Evolutionary conservation across 1,140 invertebrate species (phyloP), one percentile per base, ranked within the genome.

Genomic region (Sycobia sp.): DNA sequence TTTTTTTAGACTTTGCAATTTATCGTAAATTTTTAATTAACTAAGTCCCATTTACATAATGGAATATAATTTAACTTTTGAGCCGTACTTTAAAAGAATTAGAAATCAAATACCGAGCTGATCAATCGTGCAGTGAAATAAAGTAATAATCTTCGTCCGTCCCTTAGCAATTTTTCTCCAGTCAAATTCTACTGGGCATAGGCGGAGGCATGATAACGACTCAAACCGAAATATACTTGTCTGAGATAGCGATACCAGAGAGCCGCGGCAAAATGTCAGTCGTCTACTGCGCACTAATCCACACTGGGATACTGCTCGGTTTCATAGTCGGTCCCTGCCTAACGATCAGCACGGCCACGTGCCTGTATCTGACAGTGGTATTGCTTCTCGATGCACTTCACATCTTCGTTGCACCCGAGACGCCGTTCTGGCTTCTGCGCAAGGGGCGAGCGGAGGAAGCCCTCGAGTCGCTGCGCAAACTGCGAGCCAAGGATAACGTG

Each of bases 211-310:
- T 59, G 46, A 47, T 59, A 0, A 34, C 22, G 10, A 22, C 49
- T 1, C 44, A 59, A 14, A 50, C 47, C 4, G 54, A 50, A 22
- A 27, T 51, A 36, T 44, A 50, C 11, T 36, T 57, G 13, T 57
- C 54, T 11, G 46, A 50, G 38, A 43, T 51, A 36, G 41, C 36
- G 11, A 20, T 27, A 9, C 11, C 20, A 1, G 4, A 18, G 13
- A 13, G n/a, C 3, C 49, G 49, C 7, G 36, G 49, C 10, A 53
- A 29, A 23, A 22, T 57, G 25, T 59, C 46, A 18, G 18, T 57
- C 8, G 8, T 29, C 14, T 43, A 57, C 10, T 39, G 38, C 38
- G 46, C 3, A 4, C 16, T 44, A 5, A 10, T 46, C 7, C 53
- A 57, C 43, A 29, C 54, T 16, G 55, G 53, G 10, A 20, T 41